A percentile compares a stretch with the other conserved stretches of the same genome.
Evolutionary conservation across 2,113 vertebrate species (phyloP).

Genomic region (Phylloscopus whistleri): DNA sequence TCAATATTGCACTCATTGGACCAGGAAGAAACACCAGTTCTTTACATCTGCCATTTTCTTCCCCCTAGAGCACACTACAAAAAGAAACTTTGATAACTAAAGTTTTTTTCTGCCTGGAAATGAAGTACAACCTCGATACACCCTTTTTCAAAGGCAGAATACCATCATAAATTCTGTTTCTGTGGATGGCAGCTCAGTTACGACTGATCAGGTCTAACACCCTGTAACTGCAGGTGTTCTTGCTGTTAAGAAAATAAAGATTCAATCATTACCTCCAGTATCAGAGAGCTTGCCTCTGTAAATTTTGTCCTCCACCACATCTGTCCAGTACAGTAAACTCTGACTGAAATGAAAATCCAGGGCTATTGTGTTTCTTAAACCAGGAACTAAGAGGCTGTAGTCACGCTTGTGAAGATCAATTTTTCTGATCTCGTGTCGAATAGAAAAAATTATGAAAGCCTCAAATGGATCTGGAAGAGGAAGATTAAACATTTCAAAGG

Average conservation of each 20-base stretch:
- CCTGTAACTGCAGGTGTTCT: neutral
- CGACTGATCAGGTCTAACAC: fast-evolving
- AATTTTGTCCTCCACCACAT: slow-evolving; percentile 99
- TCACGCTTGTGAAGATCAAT: slow-evolving; percentile 98
- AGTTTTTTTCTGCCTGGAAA: neutral
- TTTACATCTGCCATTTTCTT: neutral
- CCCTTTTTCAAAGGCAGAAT: neutral
- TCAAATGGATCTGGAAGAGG: slow-evolving; percentile 91
- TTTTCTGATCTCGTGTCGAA: slow-evolving; percentile 96
- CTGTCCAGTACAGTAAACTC: slow-evolving; percentile 97
- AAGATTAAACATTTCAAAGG: slow-evolving; percentile 41
- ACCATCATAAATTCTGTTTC: neutral
- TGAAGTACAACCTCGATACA: fast-evolving
- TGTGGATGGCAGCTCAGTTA: neutral
- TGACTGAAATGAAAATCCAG: slow-evolving; percentile 97
- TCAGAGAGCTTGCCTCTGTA: slow-evolving; percentile 95
- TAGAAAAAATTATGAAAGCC: slow-evolving; percentile 98
- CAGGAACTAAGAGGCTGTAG: slow-evolving; percentile 95
- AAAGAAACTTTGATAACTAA: neutral
- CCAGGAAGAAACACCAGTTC: neutral
- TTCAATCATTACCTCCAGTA: slow-evolving; percentile 80
- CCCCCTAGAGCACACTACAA: neutral
- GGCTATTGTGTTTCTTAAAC: slow-evolving; percentile 94
- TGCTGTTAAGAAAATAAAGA: neutral
- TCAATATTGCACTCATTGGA: neutral